A percentile compares a stretch with the other conserved stretches of the same genome.
Evolutionary conservation across 2,888 invertebrate species (phyloP).

Genomic region (Caenorhabditis doughertyi): DNA sequence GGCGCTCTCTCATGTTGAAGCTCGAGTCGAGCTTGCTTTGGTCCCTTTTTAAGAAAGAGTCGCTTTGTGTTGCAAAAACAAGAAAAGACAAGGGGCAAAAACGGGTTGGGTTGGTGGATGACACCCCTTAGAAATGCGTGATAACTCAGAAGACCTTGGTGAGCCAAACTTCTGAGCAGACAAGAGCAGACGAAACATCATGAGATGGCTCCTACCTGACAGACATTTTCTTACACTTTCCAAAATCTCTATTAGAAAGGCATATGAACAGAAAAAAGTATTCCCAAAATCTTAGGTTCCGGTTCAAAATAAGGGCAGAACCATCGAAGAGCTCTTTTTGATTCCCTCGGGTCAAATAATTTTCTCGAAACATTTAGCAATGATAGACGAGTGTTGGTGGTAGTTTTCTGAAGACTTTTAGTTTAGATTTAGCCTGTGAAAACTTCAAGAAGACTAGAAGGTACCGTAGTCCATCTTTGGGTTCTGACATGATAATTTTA

Average conservation of each 20-base stretch:
- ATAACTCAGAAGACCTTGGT: too few species aligned
- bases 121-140: too few species aligned
- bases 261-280: neutral
- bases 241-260: neutral
- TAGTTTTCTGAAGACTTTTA: constrained; percentile 3
- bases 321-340: neutral
- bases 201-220: too few species aligned
- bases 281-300: constrained; percentile 1
- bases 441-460: neutral
- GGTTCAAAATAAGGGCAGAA: constrained; percentile 16
- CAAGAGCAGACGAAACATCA: too few species aligned
- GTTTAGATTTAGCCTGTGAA: neutral
- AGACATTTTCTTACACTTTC: neutral
- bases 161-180: too few species aligned
- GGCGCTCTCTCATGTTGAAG: constrained; percentile 17
- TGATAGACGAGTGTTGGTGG: constrained; percentile 42
- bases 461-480: too few species aligned
- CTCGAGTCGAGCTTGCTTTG: constrained; percentile 3
- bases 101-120: constrained; percentile 8
- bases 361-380: constrained; percentile 50
- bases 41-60: neutral
- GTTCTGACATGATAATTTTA: too few species aligned
- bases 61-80: constrained; percentile 30
- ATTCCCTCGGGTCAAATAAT: constrained; percentile 48
- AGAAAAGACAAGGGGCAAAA: constrained; percentile 2